Base-by-base conservation (phyloP, 1,140 invertebrate species). In the Andricus grossulariae region DNA sequence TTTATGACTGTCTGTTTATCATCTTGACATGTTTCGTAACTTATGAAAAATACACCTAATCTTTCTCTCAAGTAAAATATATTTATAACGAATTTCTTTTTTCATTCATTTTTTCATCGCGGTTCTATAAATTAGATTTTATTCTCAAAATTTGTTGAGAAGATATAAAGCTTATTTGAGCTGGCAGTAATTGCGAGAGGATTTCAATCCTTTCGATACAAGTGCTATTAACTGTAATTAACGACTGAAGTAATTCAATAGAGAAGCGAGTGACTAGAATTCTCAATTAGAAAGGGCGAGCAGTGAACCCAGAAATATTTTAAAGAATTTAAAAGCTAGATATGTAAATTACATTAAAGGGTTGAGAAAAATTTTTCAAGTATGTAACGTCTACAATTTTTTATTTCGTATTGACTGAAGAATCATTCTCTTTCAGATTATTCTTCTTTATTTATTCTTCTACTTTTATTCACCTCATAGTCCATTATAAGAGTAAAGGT, bases 171-270 rank as follows among this genome's bases (percentile, higher is more conserved):
- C 2, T 39, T 39, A 21, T 12, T 66, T 66, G n/a, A 66, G 39
- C 13, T 39, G 57, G 25, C 5, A 32, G 57, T 60, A 60, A 66
- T 66, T 66, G 57, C 39, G 57, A n/a, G 15, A 60, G 25, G 25
- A 16, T 66, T 25, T 39, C 39, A 66, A 66, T 66, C 16, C 25
- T 39, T 66, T 66, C 25, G 57, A 66, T 45, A 25, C 16, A 15
- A 8, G 25, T 15, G 13, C 25, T 39, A 8, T 66, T 32, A 66
- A 66, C 57, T 66, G 25, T 66, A 66, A 66, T 39, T 66, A 66
- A 66, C 25, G 25, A 66, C 57, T 39, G 3, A 66, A n/a, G 57
- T 66, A 66, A 66, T 39, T 66, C 57, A 66, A 66, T 66, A 66
- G 15, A 39, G 57, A 66, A 16, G 2, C 25, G 13, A 66, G 57